These are phyloP conservation scores for Pogona vitticeps DNA, from an alignment of 2,113 vertebrate species.

Conservation along the genomic window DNA sequence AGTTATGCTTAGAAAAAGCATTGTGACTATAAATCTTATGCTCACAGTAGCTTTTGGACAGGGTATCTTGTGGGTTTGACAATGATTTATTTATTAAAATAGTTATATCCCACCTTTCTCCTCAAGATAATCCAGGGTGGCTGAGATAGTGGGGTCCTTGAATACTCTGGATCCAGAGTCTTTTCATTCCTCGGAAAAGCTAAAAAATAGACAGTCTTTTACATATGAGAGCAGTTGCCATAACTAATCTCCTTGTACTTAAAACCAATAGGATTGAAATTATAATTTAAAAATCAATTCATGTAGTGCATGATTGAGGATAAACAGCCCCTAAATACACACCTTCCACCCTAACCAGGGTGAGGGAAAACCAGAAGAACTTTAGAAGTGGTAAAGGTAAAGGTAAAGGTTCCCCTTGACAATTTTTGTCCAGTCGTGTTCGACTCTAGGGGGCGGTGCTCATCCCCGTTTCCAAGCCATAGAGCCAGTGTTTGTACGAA, in stretches of 20 bases:
- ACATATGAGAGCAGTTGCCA: background rate
- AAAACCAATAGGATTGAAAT: background rate
- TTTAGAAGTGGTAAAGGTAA: background rate
- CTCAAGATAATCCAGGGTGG: no score
- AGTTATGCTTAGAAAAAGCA: background rate
- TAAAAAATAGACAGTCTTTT: background rate
- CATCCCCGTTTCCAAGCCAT: no score
- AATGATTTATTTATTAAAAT: background rate
- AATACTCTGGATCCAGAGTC: background rate
- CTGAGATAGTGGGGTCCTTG: no score
- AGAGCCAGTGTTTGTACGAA: no score
- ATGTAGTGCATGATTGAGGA: background rate
- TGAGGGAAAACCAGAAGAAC: background rate
- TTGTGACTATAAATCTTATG: background rate
- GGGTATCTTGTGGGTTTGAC: background rate
- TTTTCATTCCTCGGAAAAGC: background rate
- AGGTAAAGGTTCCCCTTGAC: no score
- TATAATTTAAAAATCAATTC: background rate
- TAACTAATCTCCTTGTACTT: background rate
- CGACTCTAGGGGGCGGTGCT: no score
- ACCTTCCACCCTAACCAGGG: background rate
- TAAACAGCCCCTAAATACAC: background rate
- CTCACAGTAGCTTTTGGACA: background rate
- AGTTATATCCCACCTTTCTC: no score
- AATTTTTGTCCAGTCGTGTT: no score